Conservation (phyloP, 2,113 vertebrate genomes). For the Cettia cetti region DNA sequence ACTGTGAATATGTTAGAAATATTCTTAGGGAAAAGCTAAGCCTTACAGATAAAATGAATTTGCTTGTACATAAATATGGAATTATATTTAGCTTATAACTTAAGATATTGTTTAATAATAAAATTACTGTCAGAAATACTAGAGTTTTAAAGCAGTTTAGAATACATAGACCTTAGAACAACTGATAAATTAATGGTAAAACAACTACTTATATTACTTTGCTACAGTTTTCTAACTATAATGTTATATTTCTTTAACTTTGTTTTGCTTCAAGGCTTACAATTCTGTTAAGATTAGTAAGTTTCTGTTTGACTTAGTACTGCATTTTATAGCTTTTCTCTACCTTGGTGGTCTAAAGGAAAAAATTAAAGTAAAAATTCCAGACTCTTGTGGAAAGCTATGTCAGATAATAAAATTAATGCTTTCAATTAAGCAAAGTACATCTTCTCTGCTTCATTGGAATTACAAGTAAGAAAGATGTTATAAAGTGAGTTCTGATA, state of each 20-base stretch:
- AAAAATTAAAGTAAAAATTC: not conserved
- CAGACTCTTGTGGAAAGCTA: not conserved
- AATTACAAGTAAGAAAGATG: not conserved
- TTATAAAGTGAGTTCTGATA: not conserved
- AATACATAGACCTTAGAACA: not conserved
- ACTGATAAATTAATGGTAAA: not conserved
- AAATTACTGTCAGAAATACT: not conserved
- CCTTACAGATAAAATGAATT: slow-evolving; percentile 80
- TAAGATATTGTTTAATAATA: not conserved
- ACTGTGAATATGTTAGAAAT: slow-evolving; percentile 84
- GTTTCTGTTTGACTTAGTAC: not conserved
- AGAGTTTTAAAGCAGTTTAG: not conserved
- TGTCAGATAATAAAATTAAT: not conserved
- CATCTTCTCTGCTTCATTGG: not conserved
- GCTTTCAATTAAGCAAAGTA: not conserved
- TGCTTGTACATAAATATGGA: slow-evolving; percentile 80
- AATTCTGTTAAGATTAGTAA: not conserved
- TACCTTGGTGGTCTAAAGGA: not conserved
- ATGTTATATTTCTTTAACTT: not conserved
- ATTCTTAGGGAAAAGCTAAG: slow-evolving; percentile 80
- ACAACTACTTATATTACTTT: not conserved
- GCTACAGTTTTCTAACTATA: not conserved
- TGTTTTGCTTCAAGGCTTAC: not conserved
- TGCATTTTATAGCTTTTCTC: not conserved
- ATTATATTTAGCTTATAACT: slow-evolving; percentile 78